Evolutionary conservation across 64 coral and sea anemone genomes (phyloP).

Genomic region (Anthopleura sola): DNA sequence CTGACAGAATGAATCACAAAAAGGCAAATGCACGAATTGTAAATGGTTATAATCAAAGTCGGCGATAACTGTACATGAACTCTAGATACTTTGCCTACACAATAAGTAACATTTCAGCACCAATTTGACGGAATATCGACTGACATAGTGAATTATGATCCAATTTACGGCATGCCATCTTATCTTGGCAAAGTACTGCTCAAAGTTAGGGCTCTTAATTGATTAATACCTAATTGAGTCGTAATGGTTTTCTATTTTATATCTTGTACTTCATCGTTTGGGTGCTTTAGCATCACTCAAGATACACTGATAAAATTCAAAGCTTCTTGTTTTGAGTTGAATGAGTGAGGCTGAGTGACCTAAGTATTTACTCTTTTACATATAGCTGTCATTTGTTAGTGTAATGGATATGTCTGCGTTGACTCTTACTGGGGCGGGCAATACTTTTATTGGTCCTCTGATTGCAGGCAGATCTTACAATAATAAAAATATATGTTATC

Average conservation of each 20-base stretch:
- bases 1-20: background rate
- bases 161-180: background rate
- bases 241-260: background rate
- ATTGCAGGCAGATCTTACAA: background rate
- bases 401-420: background rate
- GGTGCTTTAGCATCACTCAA: background rate
- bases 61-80: background rate
- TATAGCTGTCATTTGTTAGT: background rate
- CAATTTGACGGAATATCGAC: background rate
- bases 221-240: background rate
- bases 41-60: background rate
- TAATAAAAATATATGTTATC: background rate
- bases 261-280: background rate
- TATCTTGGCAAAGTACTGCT: background rate
- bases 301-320: background rate
- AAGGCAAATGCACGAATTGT: background rate
- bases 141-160: background rate
- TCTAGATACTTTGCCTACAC: background rate
- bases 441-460: background rate
- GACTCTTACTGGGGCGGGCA: background rate
- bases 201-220: background rate
- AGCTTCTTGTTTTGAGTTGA: background rate
- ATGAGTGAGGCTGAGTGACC: slow-evolving; percentile 6
- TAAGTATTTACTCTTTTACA: background rate
- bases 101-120: background rate